phyloP scores from a whole-genome alignment of 1,140 invertebrate species.

The Heliconius eleuchia region DNA sequence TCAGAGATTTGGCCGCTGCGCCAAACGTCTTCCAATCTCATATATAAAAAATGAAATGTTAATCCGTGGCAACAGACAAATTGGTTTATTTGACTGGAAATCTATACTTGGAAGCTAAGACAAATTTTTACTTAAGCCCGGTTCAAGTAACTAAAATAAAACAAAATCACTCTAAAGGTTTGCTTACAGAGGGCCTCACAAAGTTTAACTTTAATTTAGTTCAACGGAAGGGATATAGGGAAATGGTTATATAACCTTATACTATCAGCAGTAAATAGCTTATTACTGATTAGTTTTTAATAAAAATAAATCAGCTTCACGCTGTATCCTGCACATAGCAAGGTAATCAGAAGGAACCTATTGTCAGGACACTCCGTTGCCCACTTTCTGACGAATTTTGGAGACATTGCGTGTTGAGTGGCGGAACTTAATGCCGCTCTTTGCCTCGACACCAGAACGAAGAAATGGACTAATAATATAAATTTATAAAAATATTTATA shows the following conservation, averaged over 20 bases:
- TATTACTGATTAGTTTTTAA: too few species aligned
- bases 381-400: too few species aligned
- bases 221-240: background rate
- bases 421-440: too few species aligned
- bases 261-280: background rate
- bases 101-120: slow-evolving; percentile 45
- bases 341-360: too few species aligned
- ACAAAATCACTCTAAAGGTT: slow-evolving; percentile 12
- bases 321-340: too few species aligned
- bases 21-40: background rate
- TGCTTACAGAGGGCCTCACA: slow-evolving; percentile 3
- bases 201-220: background rate
- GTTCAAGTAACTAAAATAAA: slow-evolving; percentile 53
- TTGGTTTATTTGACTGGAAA: slow-evolving; percentile 46
- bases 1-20: too few species aligned
- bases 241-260: background rate
- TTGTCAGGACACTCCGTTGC: too few species aligned
- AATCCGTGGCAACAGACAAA: slow-evolving; percentile 43
- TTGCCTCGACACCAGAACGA: too few species aligned
- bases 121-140: slow-evolving; percentile 52
- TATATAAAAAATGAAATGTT: slow-evolving; percentile 31
- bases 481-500: too few species aligned
- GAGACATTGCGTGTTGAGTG: too few species aligned
- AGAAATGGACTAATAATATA: too few species aligned
- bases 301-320: too few species aligned